These are phyloP conservation scores for Poicephalus meyeri DNA, from an alignment of 2,113 vertebrate genomes.

Conservation along the genomic window DNA sequence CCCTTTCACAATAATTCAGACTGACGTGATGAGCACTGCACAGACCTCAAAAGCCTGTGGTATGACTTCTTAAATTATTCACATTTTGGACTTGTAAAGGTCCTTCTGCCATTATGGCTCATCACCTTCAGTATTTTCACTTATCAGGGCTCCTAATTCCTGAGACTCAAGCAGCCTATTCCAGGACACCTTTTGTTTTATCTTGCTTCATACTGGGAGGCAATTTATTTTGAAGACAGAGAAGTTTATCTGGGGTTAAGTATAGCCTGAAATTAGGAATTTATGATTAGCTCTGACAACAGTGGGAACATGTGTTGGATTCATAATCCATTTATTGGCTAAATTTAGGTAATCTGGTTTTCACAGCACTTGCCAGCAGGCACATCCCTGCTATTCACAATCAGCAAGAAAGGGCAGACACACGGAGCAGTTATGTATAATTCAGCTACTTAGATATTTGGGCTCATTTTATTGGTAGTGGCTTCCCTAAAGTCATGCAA, in stretches of 20 bases:
- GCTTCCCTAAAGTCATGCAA: not conserved
- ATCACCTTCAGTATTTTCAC: not conserved
- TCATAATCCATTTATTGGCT: slow-evolving; percentile 63
- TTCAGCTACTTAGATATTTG: not conserved
- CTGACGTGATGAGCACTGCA: not conserved
- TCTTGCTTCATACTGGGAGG: not conserved
- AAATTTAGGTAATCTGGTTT: slow-evolving; percentile 63
- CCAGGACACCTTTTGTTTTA: not conserved
- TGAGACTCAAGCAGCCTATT: not conserved
- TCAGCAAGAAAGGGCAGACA: not conserved
- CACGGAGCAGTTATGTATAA: not conserved
- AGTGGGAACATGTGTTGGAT: slow-evolving; percentile 31
- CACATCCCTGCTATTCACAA: not conserved
- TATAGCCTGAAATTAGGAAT: slow-evolving; percentile 5
- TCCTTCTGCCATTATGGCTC: not conserved
- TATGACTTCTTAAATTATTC: not conserved
- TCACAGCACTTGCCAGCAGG: slow-evolving; percentile 41
- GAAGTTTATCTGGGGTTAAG: slow-evolving; percentile 11
- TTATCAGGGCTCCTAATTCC: fast-evolving
- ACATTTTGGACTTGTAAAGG: not conserved
- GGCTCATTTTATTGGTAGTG: not conserved
- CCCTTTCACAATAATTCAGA: not conserved
- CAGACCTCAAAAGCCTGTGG: not conserved
- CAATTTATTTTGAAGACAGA: not conserved
- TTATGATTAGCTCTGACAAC: slow-evolving; percentile 48